Percentiles rank a stretch among this genome's conserved stretches.
Evolutionary conservation across 2,797 vertebrate species (phyloP).

Genomic region (Lagocephalus sceleratus): DNA sequence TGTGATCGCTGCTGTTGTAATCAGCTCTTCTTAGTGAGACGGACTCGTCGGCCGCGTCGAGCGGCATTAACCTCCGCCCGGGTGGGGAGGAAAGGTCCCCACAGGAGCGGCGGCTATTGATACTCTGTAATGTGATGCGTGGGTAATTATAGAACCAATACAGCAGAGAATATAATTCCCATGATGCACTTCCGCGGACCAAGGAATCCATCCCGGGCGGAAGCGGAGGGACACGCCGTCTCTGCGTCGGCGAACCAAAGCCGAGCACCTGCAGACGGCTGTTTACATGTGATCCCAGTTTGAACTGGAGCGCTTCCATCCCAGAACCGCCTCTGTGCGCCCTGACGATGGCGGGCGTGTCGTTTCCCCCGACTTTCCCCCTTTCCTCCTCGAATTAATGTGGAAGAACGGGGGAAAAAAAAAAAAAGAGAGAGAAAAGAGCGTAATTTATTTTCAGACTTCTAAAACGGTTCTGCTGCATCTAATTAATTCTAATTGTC

Average conservation of each 20-base stretch:
- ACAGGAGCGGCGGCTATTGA: slow-evolving; percentile 36
- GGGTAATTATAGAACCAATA: slow-evolving; percentile 55
- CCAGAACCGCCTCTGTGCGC: slow-evolving; percentile 14
- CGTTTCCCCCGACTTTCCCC: slow-evolving; percentile 43
- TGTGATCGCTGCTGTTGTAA: slow-evolving; percentile 27
- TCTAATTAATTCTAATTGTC: slow-evolving; percentile 78
- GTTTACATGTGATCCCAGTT: too few species aligned
- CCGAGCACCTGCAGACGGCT: slow-evolving; percentile 9
- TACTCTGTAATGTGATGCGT: slow-evolving; percentile 55
- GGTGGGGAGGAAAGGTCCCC: slow-evolving; percentile 30
- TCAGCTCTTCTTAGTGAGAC: slow-evolving; percentile 31
- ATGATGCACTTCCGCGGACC: slow-evolving; percentile 31
- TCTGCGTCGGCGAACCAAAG: slow-evolving; percentile 52
- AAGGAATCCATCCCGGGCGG: slow-evolving; percentile 18
- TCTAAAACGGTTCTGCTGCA: slow-evolving; percentile 68
- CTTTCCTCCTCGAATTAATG: slow-evolving; percentile 50
- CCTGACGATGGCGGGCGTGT: slow-evolving; percentile 42
- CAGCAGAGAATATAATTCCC: slow-evolving; percentile 50
- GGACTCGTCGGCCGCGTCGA: slow-evolving; percentile 33
- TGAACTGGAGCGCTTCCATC: background rate
- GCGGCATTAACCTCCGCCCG: slow-evolving; percentile 52
- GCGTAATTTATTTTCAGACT: slow-evolving; percentile 67
- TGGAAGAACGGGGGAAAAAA: slow-evolving; percentile 54
- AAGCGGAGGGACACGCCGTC: slow-evolving; percentile 23
- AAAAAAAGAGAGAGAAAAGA: slow-evolving; percentile 58